phyloP scores from a whole-genome alignment of 2,888 invertebrate genomes.

The Cotesia congregata region DNA sequence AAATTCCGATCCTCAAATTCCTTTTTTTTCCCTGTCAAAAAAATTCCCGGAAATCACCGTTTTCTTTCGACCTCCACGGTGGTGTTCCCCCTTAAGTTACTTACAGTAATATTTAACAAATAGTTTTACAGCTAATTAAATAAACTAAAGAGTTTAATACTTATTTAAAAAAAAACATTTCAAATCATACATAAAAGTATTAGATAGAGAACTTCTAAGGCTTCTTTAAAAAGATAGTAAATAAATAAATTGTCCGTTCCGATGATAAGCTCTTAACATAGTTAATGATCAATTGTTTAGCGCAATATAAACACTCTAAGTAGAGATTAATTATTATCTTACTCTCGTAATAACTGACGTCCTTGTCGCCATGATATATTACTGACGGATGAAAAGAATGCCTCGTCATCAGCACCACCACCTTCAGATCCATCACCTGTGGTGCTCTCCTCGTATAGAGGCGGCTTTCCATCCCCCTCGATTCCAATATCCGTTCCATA shows the following conservation, averaged over 20 bases:
- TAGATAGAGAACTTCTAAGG: not conserved
- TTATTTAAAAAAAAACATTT: not conserved
- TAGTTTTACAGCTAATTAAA: not conserved
- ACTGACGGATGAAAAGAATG: slow-evolving; percentile 83
- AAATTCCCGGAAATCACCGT: no score
- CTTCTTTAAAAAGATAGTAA: not conserved
- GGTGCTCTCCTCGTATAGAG: slow-evolving; percentile 78
- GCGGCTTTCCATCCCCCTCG: slow-evolving; percentile 87
- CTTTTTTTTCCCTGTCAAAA: no score
- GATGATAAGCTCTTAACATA: not conserved
- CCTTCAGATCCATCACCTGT: slow-evolving; percentile 62
- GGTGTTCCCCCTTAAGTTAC: no score
- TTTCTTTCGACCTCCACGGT: no score
- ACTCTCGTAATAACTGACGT: slow-evolving; percentile 95
- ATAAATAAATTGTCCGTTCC: not conserved
- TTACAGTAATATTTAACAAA: not conserved
- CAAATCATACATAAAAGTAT: not conserved
- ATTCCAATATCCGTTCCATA: slow-evolving; percentile 95
- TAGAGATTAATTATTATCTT: slow-evolving; percentile 67
- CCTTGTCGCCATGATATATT: slow-evolving; percentile 97
- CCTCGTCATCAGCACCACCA: slow-evolving; percentile 75
- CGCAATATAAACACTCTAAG: not conserved
- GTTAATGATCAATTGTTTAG: not conserved
- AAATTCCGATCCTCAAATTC: no score
- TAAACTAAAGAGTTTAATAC: not conserved